phyloP scores from a whole-genome alignment of 30 jellyfish, hydroid and myxozoan genomes.

The Cassiopea xamachana region DNA sequence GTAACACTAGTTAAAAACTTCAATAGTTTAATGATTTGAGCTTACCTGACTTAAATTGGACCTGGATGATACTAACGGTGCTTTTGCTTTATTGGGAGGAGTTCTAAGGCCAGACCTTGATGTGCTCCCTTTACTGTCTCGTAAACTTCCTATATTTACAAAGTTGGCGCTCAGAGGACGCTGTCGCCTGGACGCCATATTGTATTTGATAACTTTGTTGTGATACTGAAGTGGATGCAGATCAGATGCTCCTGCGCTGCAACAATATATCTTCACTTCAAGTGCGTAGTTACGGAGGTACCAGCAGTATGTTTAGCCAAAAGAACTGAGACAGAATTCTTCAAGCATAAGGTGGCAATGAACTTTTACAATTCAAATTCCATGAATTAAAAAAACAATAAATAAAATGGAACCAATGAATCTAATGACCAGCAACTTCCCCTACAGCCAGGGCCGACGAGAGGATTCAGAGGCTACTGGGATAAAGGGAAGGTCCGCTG shows the following conservation, averaged over 20 bases:
- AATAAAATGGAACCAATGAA: too few species aligned
- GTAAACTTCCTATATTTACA: conserved; percentile 50
- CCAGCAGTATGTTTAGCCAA: background rate
- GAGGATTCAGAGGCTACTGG: too few species aligned
- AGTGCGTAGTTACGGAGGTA: background rate
- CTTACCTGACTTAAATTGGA: conserved; percentile 64
- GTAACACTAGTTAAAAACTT: too few species aligned
- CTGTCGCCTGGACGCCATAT: conserved; percentile 76
- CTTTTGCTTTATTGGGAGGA: conserved; percentile 38
- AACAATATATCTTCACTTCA: background rate
- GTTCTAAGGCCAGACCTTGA: conserved; percentile 15
- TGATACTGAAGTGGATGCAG: conserved; percentile 5
- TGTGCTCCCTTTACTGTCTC: conserved; percentile 28
- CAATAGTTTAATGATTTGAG: too few species aligned
- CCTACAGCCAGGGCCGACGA: too few species aligned
- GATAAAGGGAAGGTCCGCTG: too few species aligned
- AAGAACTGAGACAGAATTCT: background rate
- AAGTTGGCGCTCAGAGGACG: conserved; percentile 79
- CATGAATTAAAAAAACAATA: too few species aligned
- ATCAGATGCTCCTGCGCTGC: background rate
- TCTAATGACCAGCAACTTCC: too few species aligned
- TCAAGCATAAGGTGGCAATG: too few species aligned
- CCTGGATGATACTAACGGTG: conserved; percentile 60
- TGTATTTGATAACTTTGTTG: background rate
- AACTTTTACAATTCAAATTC: too few species aligned